Conservation (phyloP, 2,797 vertebrate genomes). For the Sebastes iracundus region DNA sequence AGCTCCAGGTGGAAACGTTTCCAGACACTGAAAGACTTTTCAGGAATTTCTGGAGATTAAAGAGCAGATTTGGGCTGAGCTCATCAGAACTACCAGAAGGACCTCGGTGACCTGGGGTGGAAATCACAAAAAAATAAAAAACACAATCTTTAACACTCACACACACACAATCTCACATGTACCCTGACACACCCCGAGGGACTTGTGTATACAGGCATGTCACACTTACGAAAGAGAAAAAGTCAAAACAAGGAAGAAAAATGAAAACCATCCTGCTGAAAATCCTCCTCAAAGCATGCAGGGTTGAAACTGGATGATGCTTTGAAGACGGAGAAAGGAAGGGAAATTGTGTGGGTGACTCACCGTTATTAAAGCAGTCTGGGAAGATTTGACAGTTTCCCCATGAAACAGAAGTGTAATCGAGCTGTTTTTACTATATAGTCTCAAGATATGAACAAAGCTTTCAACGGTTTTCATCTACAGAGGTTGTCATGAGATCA, state of each 20-base stretch:
- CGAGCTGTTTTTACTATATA: slow-evolving; percentile 10
- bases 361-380: slow-evolving; percentile 13
- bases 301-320: neutral
- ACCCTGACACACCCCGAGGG: neutral
- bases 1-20: slow-evolving; percentile 13
- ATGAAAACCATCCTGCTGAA: slow-evolving; percentile 13
- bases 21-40: slow-evolving; percentile 33
- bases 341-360: neutral
- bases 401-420: slow-evolving; percentile 24
- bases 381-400: slow-evolving; percentile 23
- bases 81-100: slow-evolving; percentile 48
- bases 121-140: slow-evolving; percentile 3
- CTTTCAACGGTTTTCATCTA: slow-evolving; percentile 4
- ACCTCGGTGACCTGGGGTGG: slow-evolving; percentile 30
- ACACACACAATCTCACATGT: neutral
- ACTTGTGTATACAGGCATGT: neutral
- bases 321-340: slow-evolving; percentile 21
- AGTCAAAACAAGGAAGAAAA: slow-evolving; percentile 40
- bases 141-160: neutral
- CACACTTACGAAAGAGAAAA: slow-evolving; percentile 17
- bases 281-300: slow-evolving; percentile 1
- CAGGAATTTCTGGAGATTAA: slow-evolving; percentile 47
- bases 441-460: slow-evolving; percentile 18
- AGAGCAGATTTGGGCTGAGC: slow-evolving; percentile 50
- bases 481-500: neutral